Percentiles rank a stretch among this genome's conserved stretches.
Conservation (phyloP, 2,888 invertebrate species). For the Selenia dentaria region DNA sequence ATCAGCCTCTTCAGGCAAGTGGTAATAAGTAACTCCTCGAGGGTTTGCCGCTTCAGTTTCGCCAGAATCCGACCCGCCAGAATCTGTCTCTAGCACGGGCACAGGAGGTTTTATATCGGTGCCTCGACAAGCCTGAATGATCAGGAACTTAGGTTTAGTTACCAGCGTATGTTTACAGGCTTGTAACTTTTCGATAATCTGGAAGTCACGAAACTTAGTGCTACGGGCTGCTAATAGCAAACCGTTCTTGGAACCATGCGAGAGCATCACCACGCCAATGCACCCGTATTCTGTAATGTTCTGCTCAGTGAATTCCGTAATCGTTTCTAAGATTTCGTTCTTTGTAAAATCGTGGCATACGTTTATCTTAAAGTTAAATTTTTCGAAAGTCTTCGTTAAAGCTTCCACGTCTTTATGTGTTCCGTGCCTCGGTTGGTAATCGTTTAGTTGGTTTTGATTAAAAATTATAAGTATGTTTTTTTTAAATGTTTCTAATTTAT, state of each 20-base stretch:
- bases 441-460: conserved; percentile 55
- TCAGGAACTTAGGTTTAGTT: conserved; percentile 64
- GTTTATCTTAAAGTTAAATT: conserved; percentile 56
- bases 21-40: conserved; percentile 55
- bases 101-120: conserved; percentile 45
- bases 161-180: conserved; percentile 57
- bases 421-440: conserved; percentile 48
- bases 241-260: conserved; percentile 63
- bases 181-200: conserved; percentile 64
- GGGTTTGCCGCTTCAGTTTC: conserved; percentile 44
- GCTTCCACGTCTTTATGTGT: conserved; percentile 57
- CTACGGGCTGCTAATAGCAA: conserved; percentile 62
- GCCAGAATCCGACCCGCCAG: conserved; percentile 28
- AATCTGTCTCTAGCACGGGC: conserved; percentile 32
- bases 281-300: conserved; percentile 68
- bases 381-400: conserved; percentile 52
- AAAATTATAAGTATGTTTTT: conserved; percentile 63
- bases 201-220: conserved; percentile 56
- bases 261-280: conserved; percentile 60
- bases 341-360: conserved; percentile 51
- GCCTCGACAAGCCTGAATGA: conserved; percentile 71
- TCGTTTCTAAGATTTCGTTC: conserved; percentile 47
- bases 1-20: conserved; percentile 66
- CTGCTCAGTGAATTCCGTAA: conserved; percentile 44
- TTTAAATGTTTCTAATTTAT: conserved; percentile 64